Percentiles rank a stretch among this genome's conserved stretches.
Evolutionary conservation across 2,888 invertebrate genomes (phyloP).

Genomic region (Ramazzottius varieornatus): DNA sequence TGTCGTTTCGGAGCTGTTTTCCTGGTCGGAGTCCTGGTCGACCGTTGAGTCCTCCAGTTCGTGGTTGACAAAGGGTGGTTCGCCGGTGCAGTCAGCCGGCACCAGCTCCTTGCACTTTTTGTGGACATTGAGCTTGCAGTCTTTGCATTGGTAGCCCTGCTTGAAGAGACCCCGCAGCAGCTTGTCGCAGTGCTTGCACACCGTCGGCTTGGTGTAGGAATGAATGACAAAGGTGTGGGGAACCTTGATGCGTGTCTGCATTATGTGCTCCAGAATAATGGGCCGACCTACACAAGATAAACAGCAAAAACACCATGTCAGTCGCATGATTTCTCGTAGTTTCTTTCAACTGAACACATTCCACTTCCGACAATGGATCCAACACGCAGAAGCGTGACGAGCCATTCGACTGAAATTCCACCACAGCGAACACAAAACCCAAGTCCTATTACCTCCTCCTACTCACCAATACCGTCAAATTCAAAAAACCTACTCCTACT

Average conservation of each 20-base stretch:
- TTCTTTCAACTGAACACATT: too few relatives aligned
- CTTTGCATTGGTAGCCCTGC: conserved; percentile 79
- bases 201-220: conserved; percentile 81
- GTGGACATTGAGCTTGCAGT: conserved; percentile 85
- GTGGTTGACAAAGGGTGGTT: conserved; percentile 27
- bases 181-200: conserved; percentile 84
- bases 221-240: conserved; percentile 93
- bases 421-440: too few relatives aligned
- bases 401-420: too few relatives aligned
- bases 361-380: too few relatives aligned
- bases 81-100: conserved; percentile 65
- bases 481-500: too few relatives aligned
- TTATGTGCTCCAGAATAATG: background rate
- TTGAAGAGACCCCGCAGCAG: conserved; percentile 66
- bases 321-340: too few relatives aligned
- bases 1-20: background rate
- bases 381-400: too few relatives aligned
- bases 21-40: background rate
- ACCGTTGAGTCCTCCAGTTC: background rate
- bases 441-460: too few relatives aligned
- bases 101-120: conserved; percentile 70
- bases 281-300: background rate
- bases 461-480: too few relatives aligned
- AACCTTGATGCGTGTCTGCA: conserved; percentile 32
- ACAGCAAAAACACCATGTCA: background rate